phyloP scores from a whole-genome alignment of 2,113 vertebrate genomes.

The Phycodurus eques region DNA sequence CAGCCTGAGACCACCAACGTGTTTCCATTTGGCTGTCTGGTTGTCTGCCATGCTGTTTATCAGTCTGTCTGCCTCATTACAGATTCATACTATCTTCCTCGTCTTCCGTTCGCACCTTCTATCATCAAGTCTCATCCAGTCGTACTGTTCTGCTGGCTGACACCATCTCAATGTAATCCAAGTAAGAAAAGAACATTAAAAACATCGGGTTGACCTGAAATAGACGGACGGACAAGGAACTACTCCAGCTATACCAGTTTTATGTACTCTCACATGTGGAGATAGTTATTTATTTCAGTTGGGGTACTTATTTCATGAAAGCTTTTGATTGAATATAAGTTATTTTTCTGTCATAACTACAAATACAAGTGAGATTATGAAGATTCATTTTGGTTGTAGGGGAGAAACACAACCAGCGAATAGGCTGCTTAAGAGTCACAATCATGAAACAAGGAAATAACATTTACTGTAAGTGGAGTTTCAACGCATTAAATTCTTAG shows the following conservation, averaged over 20 bases:
- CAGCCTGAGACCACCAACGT: conserved; percentile 63
- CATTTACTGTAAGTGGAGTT: neutral
- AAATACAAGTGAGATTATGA: too few species aligned
- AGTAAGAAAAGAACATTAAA: conserved; percentile 11
- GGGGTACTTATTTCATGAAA: neutral
- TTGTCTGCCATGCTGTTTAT: conserved; percentile 34
- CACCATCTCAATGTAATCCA: conserved; percentile 17
- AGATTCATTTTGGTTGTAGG: too few species aligned
- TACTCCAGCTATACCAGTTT: neutral
- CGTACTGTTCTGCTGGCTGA: conserved; percentile 13
- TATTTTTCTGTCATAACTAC: too few species aligned
- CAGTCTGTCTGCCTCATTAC: conserved; percentile 27
- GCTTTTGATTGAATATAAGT: too few species aligned
- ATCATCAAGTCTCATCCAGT: conserved; percentile 29
- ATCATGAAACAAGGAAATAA: neutral
- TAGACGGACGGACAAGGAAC: neutral
- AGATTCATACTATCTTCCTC: conserved; percentile 39
- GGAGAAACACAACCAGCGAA: neutral
- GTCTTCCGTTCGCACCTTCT: conserved; percentile 18
- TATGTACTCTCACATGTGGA: neutral
- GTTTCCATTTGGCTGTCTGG: conserved; percentile 58
- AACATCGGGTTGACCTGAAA: neutral
- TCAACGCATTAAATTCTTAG: neutral
- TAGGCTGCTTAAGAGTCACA: neutral
- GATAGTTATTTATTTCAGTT: neutral